Conservation (phyloP, 1,140 invertebrate species). For the Harlomillsia oculata region DNA sequence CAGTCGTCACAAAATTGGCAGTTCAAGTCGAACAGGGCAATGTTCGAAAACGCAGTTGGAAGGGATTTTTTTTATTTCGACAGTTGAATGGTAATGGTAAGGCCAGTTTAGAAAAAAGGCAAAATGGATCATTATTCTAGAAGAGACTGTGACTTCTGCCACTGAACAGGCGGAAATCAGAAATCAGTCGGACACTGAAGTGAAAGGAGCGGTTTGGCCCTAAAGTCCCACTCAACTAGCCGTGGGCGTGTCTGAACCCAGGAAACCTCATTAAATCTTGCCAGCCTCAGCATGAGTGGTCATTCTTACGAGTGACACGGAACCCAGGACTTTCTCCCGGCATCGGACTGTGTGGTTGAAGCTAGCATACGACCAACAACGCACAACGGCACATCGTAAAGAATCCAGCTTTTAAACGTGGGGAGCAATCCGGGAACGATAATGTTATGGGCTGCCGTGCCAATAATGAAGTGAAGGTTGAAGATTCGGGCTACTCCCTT, state of each 20-base stretch:
- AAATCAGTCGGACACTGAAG: not conserved
- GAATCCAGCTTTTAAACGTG: not conserved
- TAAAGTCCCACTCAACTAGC: constrained; percentile 22
- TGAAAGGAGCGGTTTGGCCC: not conserved
- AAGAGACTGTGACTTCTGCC: not conserved
- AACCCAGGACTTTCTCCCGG: too few species aligned
- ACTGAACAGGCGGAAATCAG: not conserved
- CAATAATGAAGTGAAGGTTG: too few species aligned
- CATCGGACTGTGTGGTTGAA: too few species aligned
- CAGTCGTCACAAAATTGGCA: too few species aligned
- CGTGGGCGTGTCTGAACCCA: constrained; percentile 20
- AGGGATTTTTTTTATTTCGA: not conserved
- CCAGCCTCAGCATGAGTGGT: constrained; percentile 24
- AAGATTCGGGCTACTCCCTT: not conserved
- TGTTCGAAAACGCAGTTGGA: too few species aligned
- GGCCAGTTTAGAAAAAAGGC: too few species aligned
- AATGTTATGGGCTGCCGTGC: constrained; percentile 1
- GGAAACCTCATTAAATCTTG: constrained; percentile 30
- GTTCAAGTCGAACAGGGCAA: too few species aligned
- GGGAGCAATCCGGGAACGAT: constrained; percentile 1
- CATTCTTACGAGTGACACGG: constrained; percentile 4
- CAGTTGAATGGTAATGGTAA: too few species aligned
- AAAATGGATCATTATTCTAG: too few species aligned
- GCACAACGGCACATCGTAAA: too few species aligned
- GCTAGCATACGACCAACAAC: too few species aligned